Base-by-base conservation (phyloP, 1,140 invertebrate species). In the Lutraria rhynchaena region DNA sequence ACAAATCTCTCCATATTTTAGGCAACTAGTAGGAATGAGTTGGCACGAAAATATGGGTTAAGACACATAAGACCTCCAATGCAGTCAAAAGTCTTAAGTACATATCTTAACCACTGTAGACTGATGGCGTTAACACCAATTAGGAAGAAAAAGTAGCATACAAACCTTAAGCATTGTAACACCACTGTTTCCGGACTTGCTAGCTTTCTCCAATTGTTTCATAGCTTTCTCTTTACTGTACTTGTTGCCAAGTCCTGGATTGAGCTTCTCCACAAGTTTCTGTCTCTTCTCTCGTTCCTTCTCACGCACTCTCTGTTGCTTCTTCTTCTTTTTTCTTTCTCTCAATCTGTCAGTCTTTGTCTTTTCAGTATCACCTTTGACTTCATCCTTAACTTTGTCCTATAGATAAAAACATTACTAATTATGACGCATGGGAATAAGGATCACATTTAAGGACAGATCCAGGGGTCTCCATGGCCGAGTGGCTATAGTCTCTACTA, bases 321-420 rank as follows among this genome's bases (percentile, higher is more conserved):
- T 70, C 91, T 99, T 99, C 93, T 99, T 99, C 86, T 95, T 95
- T 71, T 98, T 94, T 82, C 97, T 94, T 87, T 97, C 96, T 51
- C 97, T 94, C 85, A 98, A 98, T 92, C 95, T 98, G 91, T 99
- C 98, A 0, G 97, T 98, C 37, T 94, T 93, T 0, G 95, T 95
- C 88, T 95, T 94, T 93, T 99, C 98, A 35, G 94, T 93, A 92
- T 95, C 95, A 41, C 96, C 96, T 85, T 97, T 95, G 0, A 96
- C 73, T 63, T 96, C 95, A 58, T 96, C 96, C 88, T 95, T 96
- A n/a, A 92, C 90, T 93, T 96, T 97, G 31, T 95, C 88, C 89
- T 90, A 49, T n/a, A n/a, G n/a, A n/a, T n/a, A n/a, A n/a, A n/a
- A n/a, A n/a, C n/a, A n/a, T n/a, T n/a, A n/a, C n/a, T n/a, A n/a